phyloP scores from a whole-genome alignment of 2,113 vertebrate genomes.

The Pseudopipra pipra region DNA sequence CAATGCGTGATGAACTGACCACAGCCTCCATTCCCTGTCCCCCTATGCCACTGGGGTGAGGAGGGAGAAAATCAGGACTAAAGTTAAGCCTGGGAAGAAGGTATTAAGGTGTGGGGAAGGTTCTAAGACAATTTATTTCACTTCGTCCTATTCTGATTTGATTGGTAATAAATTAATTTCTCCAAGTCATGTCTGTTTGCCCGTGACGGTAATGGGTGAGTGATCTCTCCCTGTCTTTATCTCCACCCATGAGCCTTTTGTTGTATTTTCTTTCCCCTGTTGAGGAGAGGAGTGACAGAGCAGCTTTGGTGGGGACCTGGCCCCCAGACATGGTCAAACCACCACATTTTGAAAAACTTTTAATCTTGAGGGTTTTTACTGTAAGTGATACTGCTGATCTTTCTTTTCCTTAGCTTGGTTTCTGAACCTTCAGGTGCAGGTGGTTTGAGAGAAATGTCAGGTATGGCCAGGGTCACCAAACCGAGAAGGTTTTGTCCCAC shows the following conservation, averaged over 20 bases:
- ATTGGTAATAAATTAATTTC: not conserved
- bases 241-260: not conserved
- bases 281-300: not conserved
- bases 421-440: not conserved
- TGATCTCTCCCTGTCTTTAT: not conserved
- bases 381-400: not conserved
- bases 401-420: not conserved
- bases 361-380: not conserved
- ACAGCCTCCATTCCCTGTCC: not conserved
- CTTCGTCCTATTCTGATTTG: not conserved
- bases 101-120: not conserved
- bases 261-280: not conserved
- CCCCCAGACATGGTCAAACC: not conserved
- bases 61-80: not conserved
- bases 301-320: not conserved
- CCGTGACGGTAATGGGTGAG: fast-evolving
- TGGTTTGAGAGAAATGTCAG: not conserved
- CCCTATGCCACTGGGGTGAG: not conserved
- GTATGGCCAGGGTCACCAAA: not conserved
- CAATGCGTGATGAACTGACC: not conserved
- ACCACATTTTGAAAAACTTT: not conserved
- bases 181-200: not conserved
- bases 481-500: not conserved
- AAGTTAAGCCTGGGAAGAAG: not conserved
- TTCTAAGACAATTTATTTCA: not conserved